These are phyloP conservation scores for Hyposmocoma kahamanoa DNA, from an alignment of 1,140 invertebrate genomes.

Conservation along the genomic window DNA sequence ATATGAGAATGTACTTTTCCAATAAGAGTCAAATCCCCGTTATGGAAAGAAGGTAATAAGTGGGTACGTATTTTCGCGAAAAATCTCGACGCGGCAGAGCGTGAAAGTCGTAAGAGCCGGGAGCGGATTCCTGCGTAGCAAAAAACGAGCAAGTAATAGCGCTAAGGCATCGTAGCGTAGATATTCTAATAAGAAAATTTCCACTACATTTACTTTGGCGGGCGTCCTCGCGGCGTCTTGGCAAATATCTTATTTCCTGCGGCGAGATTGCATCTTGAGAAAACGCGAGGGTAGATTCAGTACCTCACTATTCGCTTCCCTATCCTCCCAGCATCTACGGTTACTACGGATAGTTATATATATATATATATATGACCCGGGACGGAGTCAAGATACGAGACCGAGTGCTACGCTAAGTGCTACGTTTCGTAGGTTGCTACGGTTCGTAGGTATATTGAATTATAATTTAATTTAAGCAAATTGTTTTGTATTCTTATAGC, in stretches of 20 bases:
- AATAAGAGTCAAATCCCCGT: no score
- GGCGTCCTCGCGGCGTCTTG: slow-evolving; percentile 68
- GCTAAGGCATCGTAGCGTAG: slow-evolving; percentile 66
- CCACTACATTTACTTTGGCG: slow-evolving; percentile 72
- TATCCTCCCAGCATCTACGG: slow-evolving; percentile 19
- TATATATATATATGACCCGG: slow-evolving; percentile 17
- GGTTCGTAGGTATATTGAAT: background rate
- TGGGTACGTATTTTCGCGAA: background rate
- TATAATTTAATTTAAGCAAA: background rate
- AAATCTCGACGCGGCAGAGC: slow-evolving; percentile 28
- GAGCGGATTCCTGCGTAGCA: slow-evolving; percentile 57
- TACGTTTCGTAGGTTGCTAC: no score
- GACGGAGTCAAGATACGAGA: no score
- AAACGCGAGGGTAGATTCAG: slow-evolving; percentile 65
- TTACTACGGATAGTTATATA: background rate
- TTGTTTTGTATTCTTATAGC: background rate
- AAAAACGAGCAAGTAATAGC: slow-evolving; percentile 58
- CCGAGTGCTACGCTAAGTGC: background rate
- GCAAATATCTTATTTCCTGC: slow-evolving; percentile 73
- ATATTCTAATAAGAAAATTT: slow-evolving; percentile 74
- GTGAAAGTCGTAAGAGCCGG: slow-evolving; percentile 40
- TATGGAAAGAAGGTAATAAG: slow-evolving; percentile 4
- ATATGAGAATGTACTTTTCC: no score
- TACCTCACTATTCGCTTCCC: slow-evolving; percentile 57
- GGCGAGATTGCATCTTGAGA: slow-evolving; percentile 73